Evolutionary conservation across 1,140 invertebrate genomes (phyloP), one percentile per base, ranked within the genome.

Genomic region (Bombus polaris): DNA sequence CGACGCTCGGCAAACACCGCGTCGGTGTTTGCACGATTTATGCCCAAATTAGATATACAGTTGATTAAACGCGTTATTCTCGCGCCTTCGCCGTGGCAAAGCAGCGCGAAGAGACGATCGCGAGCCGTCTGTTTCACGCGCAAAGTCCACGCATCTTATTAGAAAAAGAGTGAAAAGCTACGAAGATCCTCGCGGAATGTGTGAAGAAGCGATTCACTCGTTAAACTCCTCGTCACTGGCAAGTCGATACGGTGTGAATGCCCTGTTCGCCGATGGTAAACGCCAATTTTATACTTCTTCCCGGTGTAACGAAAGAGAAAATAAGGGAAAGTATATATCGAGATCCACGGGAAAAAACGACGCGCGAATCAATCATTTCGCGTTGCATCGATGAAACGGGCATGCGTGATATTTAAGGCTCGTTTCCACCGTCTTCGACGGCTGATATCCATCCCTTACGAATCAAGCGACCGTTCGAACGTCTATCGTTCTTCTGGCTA

Each of bases 41-140:
- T 93, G 92, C 92, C 92, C 93, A 93, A 92, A 93, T 93, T 89
- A 89, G 88, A 89, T 83, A 86, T 83, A 89, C 80, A 80, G 81
- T 89, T 87, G 81, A 89, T 87, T 83, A 89, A 83, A 88, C n/a
- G n/a, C 88, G 88, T 78, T 81, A 42, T 88, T 84, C 28, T 65
- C 76, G 83, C 83, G 66, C 68, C 66, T 39, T 66, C 62, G 82
- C 77, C 88, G 88, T 68, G 25, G 66, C 77, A 44, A 87, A 89
- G 85, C 88, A 90, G 85, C 88, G 85, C 82, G 81, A 73, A 68
- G 53, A 59, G 74, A 59, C 53, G 47, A 74, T 75, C 74, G 66
- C 25, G 32, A 57, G 18, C 47, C 47, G 47, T 22, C 47, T 8
- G 47, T 53, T 53, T 53, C 47, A 53, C 25, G 65, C n/a, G n/a